These are phyloP conservation scores for Drosophila yakuba DNA, from an alignment of 1,140 invertebrate species.

Conservation along the genomic window DNA sequence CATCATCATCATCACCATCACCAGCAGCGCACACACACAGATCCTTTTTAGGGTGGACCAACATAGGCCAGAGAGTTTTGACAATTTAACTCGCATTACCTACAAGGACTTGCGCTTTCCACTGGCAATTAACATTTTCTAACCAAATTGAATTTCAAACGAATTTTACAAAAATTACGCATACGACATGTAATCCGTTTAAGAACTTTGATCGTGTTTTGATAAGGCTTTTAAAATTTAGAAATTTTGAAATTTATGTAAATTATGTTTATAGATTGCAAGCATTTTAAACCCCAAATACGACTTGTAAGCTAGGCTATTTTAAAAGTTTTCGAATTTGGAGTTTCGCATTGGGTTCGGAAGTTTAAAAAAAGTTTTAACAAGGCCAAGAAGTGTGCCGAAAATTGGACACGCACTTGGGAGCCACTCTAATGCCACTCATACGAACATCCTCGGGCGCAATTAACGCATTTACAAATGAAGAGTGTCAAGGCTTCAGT, in stretches of 20 bases:
- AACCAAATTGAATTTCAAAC: slow-evolving; percentile 3
- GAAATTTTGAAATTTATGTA: background rate
- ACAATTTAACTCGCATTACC: slow-evolving; percentile 25
- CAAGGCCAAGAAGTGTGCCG: background rate
- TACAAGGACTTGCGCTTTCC: slow-evolving; percentile 16
- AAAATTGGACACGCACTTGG: background rate
- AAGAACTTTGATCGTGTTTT: background rate
- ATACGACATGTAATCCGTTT: slow-evolving; percentile 3
- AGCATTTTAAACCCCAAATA: background rate
- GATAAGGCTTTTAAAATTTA: background rate
- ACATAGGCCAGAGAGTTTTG: slow-evolving; percentile 16
- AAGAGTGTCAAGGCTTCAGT: slow-evolving; percentile 79
- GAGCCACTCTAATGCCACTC: slow-evolving; percentile 20
- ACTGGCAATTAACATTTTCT: slow-evolving; percentile 19
- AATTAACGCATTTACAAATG: slow-evolving; percentile 83
- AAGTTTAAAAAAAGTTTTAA: too few species aligned
- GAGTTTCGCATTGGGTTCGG: too few species aligned
- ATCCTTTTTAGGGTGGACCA: slow-evolving; percentile 20
- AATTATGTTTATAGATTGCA: background rate
- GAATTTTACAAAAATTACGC: slow-evolving; percentile 11
- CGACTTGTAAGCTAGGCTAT: background rate
- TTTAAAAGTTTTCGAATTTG: too few species aligned
- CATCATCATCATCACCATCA: slow-evolving; percentile 54
- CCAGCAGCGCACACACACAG: slow-evolving; percentile 37
- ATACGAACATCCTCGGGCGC: slow-evolving; percentile 52